Base-by-base conservation (phyloP, 2,888 invertebrate genomes). In the Calephelis perditalis region DNA sequence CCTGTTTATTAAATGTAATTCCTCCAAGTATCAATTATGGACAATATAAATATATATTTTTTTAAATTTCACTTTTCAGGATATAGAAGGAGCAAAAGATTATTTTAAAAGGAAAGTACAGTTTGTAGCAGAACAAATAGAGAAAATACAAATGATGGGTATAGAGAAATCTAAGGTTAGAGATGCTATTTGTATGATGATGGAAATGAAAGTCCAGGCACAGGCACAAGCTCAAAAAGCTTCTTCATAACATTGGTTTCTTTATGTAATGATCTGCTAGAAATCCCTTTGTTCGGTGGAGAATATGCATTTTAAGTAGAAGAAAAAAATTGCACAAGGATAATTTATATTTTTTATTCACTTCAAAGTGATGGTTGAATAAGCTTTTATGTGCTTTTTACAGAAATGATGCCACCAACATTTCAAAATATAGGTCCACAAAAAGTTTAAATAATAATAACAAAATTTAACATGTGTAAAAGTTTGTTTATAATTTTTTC, bases 81-180 rank as follows among this genome's bases (percentile, higher is more conserved):
- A 40, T 40, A 40, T 40, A 40, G 40, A 40, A 40, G 40, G 40
- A 40, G 40, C 40, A 40, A 40, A 40, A 40, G 40, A 40, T 40
- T 40, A 40, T 40, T 40, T 40, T 40, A 40, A 40, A 40, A 40
- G 40, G 8, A 40, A 40, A 40, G 95, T 96, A 0, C 94, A 95
- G 66, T 98, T 96, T 90, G 95, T 99, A 0, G 95, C 96, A 0
- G 96, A 97, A 76, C 98, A 99, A 91, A 98, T 98, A 92, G 97
- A 98, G 76, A 97, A 97, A 88, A 95, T 98, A 61, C 97, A 98
- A 82, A 86, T 91, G 45, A 85, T 97, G 66, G 95, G 96, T 3
- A 86, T 94, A 59, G 97, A 98, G 76, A 98, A 98, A 81, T 94
- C 94, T 64, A 95, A 94, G 82, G 94, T 96, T 66, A 91, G 96